Evolutionary conservation across 2,797 vertebrate genomes (phyloP).

Genomic region (Macropodus opercularis): DNA sequence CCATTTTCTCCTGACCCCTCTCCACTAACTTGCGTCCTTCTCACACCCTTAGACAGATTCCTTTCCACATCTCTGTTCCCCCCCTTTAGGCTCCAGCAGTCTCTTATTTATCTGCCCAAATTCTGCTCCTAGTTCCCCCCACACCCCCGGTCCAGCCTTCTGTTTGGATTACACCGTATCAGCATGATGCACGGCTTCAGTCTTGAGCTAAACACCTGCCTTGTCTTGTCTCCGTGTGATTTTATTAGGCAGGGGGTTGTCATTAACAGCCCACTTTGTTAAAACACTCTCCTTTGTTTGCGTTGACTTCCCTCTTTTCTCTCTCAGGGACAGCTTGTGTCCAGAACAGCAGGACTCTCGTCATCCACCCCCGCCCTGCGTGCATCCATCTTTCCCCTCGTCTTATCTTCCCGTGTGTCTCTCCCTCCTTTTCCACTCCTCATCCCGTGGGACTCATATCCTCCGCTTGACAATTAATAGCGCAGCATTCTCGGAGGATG

Average conservation of each 20-base stretch:
- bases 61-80: constrained; percentile 8
- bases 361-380: constrained; percentile 28
- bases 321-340: constrained; percentile 69
- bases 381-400: constrained; percentile 58
- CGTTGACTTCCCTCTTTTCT: constrained; percentile 50
- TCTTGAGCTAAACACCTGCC: constrained; percentile 33
- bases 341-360: constrained; percentile 65
- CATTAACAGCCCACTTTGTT: constrained; percentile 80
- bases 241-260: constrained; percentile 65
- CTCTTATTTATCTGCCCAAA: constrained; percentile 7
- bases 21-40: constrained; percentile 15
- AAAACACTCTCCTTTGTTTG: constrained; percentile 76
- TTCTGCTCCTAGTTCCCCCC: not conserved
- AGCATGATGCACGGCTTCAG: constrained; percentile 6
- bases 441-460: constrained; percentile 76
- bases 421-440: constrained; percentile 53
- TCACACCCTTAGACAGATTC: constrained; percentile 30
- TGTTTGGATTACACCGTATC: not conserved
- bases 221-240: constrained; percentile 45
- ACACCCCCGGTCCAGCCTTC: not conserved
- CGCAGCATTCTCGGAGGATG: constrained; percentile 71
- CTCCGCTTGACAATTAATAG: constrained; percentile 81
- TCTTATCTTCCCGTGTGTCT: constrained; percentile 41
- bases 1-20: constrained; percentile 53
- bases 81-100: constrained; percentile 6